Evolutionary conservation across 1,140 invertebrate species (phyloP).

Genomic region (Sitodiplosis mosellana): DNA sequence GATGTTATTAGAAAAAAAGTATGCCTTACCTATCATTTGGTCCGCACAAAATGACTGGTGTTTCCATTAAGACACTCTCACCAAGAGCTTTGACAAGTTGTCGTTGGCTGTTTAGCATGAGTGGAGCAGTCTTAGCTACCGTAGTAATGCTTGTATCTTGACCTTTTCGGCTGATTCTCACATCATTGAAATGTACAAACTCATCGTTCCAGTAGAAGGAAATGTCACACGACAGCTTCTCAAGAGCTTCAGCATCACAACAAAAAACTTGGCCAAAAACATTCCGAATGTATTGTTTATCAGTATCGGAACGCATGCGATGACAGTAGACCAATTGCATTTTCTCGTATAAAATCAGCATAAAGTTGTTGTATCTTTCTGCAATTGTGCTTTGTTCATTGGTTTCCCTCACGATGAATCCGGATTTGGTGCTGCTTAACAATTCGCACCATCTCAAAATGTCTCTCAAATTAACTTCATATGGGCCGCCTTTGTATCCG

Average conservation of each 20-base stretch:
- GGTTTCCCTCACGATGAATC: constrained; percentile 9
- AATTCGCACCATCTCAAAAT: constrained; percentile 79
- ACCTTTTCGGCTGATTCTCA: constrained; percentile 11
- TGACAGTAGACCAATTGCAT: constrained; percentile 25
- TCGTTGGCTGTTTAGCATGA: constrained; percentile 15
- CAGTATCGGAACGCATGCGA: constrained; percentile 21
- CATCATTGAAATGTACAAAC: constrained; percentile 19
- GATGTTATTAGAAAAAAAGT: neutral
- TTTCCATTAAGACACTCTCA: constrained; percentile 20
- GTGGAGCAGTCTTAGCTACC: constrained; percentile 6
- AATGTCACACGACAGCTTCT: constrained; percentile 18
- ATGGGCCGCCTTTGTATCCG: constrained; percentile 66
- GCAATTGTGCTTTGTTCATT: neutral
- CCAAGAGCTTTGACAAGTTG: constrained; percentile 20
- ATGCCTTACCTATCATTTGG: constrained; percentile 13
- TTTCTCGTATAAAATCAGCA: constrained; percentile 18
- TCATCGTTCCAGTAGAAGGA: constrained; percentile 20
- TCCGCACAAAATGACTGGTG: constrained; percentile 19
- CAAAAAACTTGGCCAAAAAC: constrained; percentile 15
- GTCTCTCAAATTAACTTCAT: constrained; percentile 95
- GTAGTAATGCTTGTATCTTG: neutral
- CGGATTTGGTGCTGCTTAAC: constrained; percentile 14
- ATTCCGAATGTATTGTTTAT: constrained; percentile 18
- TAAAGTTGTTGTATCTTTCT: constrained; percentile 11
- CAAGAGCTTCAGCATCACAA: constrained; percentile 15